phyloP scores from a whole-genome alignment of 2,888 invertebrate species.

The Branchellion lobata region DNA sequence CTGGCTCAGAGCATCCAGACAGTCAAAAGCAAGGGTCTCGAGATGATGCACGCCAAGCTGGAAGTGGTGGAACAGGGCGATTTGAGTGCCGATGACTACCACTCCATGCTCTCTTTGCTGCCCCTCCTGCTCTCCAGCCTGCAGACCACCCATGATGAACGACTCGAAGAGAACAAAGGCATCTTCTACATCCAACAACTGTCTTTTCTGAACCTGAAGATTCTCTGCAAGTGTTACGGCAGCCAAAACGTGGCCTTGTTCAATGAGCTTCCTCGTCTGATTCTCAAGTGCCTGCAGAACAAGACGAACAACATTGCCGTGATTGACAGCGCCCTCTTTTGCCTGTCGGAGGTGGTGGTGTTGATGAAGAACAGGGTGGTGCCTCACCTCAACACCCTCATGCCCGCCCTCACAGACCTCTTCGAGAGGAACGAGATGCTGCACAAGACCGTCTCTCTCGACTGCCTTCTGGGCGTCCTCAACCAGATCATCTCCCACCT shows the following conservation, averaged over 20 bases:
- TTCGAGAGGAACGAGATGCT: conserved; percentile 2
- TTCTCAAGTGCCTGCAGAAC: neutral
- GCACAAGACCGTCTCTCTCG: neutral
- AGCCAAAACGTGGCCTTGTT: neutral
- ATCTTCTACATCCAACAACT: neutral
- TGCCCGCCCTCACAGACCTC: neutral
- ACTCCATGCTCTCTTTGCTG: neutral
- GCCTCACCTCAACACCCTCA: neutral
- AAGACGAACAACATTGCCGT: neutral
- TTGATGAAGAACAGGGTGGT: conserved; percentile 2
- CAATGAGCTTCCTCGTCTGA: neutral
- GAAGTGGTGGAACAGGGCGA: neutral
- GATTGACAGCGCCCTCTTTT: conserved; percentile 18
- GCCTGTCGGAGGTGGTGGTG: neutral
- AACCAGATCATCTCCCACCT: neutral
- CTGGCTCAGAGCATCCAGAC: neutral
- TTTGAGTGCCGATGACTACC: neutral
- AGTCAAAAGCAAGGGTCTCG: conserved; percentile 9
- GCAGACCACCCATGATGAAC: no score
- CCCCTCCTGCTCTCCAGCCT: neutral
- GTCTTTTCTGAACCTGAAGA: conserved; percentile 16
- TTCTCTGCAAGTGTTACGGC: neutral
- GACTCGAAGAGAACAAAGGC: neutral
- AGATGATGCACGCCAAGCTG: conserved; percentile 5
- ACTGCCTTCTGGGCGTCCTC: conserved; percentile 4